A percentile compares a stretch with the other conserved stretches of the same genome.
These are phyloP conservation scores for Lasioglossum leucozonium DNA, from an alignment of 2,888 invertebrate genomes.

Conservation along the genomic window DNA sequence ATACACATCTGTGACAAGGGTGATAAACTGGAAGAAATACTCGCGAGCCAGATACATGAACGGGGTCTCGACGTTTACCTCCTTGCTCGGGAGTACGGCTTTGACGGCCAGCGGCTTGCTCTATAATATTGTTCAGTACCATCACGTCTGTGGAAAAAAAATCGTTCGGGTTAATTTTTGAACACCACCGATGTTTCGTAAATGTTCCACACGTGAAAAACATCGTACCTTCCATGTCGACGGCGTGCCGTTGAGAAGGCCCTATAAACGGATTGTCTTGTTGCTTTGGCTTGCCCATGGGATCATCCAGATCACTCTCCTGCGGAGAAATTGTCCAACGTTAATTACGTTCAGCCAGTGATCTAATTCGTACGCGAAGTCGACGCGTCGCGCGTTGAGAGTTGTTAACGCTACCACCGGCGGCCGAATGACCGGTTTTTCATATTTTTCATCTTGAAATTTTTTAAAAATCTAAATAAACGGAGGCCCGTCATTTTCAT, in stretches of 20 bases:
- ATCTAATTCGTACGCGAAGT: not conserved
- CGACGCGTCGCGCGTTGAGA: no score
- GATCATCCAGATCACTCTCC: constrained; percentile 94
- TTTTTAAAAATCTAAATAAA: no score
- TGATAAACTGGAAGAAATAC: constrained; percentile 54
- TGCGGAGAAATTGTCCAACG: constrained; percentile 80
- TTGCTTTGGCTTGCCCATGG: constrained; percentile 93
- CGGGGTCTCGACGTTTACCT: constrained; percentile 87
- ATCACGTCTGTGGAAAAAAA: constrained; percentile 92
- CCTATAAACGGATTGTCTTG: constrained; percentile 97
- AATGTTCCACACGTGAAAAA: not conserved
- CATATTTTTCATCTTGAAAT: no score
- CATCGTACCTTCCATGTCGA: constrained; percentile 95
- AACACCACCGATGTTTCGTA: not conserved
- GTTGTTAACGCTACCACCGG: no score
- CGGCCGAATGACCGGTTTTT: no score
- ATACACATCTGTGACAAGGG: constrained; percentile 67
- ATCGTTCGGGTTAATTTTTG: not conserved
- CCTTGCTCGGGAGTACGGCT: constrained; percentile 94
- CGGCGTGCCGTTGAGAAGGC: constrained; percentile 93
- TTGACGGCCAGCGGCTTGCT: constrained; percentile 96
- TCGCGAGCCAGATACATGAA: constrained; percentile 19
- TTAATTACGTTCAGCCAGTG: not conserved
- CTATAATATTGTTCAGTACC: constrained; percentile 98
- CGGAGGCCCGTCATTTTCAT: no score